Percentiles rank a stretch among this genome's conserved stretches.
phyloP scores from a whole-genome alignment of 2,797 vertebrate genomes.

The Sebastes baramenuke region DNA sequence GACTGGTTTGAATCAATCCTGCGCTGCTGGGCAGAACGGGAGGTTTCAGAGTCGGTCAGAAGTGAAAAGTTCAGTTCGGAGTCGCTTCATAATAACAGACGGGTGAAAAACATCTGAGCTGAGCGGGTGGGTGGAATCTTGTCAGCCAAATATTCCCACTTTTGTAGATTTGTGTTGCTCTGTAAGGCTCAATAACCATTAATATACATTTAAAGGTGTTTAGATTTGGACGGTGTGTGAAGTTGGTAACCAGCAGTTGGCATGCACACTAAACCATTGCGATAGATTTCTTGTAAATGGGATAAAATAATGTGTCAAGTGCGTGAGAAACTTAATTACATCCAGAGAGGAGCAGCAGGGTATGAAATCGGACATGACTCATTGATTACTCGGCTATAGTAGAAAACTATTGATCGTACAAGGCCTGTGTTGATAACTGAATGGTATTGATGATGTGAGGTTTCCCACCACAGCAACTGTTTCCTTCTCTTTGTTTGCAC shows the following conservation, averaged over 20 bases:
- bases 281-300: conserved; percentile 68
- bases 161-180: not conserved
- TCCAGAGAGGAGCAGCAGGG: conserved; percentile 71
- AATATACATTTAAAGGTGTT: conserved; percentile 1
- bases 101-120: not conserved
- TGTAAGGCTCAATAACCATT: not conserved
- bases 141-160: not conserved
- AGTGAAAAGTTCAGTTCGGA: not conserved
- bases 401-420: conserved; percentile 61
- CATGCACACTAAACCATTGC: not conserved
- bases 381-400: conserved; percentile 77
- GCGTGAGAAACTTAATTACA: conserved; percentile 59
- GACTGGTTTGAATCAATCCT: conserved; percentile 43
- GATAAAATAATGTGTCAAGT: conserved; percentile 61
- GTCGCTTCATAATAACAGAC: not conserved
- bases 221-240: not conserved
- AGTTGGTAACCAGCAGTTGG: conserved; percentile 4
- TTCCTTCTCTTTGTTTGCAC: conserved; percentile 2
- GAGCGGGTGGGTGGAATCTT: not conserved
- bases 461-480: not conserved
- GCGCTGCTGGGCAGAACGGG: conserved; percentile 6
- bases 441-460: conserved; percentile 9
- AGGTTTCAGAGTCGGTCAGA: conserved; percentile 3
- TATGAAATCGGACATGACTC: conserved; percentile 86
- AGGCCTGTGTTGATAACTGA: conserved; percentile 36